Base-by-base conservation (phyloP, 2,113 vertebrate genomes). In the Uropsilus gracilis region DNA sequence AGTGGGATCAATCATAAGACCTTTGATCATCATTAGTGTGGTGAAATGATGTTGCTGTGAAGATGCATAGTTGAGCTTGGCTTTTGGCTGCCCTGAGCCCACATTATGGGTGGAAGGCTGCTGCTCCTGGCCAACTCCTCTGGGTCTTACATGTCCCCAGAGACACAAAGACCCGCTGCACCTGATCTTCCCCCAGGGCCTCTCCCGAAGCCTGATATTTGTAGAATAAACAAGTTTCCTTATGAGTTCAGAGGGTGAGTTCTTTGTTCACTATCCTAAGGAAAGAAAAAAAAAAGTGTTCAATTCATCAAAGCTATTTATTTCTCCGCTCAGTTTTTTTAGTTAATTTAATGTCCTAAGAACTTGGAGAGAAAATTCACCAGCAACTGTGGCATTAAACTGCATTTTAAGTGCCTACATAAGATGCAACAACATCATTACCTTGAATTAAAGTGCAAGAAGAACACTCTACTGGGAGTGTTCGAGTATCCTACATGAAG, bases 381-480 rank as follows among this genome's bases (percentile, higher is more conserved):
- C 17, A 80, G 69, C 82, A 9, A 5, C 64, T 44, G 73, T 86
- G 85, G 55, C 95, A 94, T 96, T 97, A 96, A 97, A 91, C 39
- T 59, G 48, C 16, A 1, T 96, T 97, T 97, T 96, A 96, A 97
- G 89, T 90, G 93, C 77, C 92, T 94, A 8, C 26, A 57, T 88
- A 96, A 97, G 95, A 97, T 95, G 92, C 10, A 0, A 94, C 91
- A 97, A 95, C 87, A 97, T 96, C 71, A 95, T 97, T 97, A 95
- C 84, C 86, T 97, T 97, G 95, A 97, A 97, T 97, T 97, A 97
- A 97, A 97, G 82, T 95, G 59, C 72, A 93, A 96, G 89, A 90
- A 95, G 37, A 94, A 32, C 86, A 46, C 85, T 97, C 96, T 96
- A 12, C 72, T 86, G 94, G 82, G 96, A 97, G 11, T 42, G 59